Conservation (phyloP, 2,888 invertebrate genomes). For the Drosophila affinis region DNA sequence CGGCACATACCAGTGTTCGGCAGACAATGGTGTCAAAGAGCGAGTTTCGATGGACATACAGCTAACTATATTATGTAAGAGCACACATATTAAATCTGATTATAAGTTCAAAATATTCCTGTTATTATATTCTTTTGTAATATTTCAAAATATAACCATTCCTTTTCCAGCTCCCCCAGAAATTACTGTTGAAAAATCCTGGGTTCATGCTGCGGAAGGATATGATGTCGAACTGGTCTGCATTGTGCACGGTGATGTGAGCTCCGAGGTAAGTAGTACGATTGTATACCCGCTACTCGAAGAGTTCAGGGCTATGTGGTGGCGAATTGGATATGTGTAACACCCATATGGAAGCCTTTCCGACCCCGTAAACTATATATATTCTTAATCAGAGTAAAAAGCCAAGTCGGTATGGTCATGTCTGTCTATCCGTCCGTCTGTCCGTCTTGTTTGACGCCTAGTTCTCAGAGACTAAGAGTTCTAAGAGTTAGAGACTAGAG, state of each 20-base stretch:
- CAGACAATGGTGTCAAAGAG: constrained; percentile 85
- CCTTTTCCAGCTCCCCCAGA: constrained; percentile 86
- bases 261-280: constrained; percentile 83
- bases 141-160: background rate
- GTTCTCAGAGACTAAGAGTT: no score
- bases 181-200: constrained; percentile 86
- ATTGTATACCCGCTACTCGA: background rate
- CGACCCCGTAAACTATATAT: no score
- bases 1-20: constrained; percentile 85
- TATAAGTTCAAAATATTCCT: no score
- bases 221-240: constrained; percentile 87
- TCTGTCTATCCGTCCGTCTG: no score
- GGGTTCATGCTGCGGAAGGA: constrained; percentile 87
- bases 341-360: no score
- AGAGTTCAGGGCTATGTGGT: no score
- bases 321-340: no score
- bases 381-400: no score
- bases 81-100: no score
- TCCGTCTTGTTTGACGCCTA: no score
- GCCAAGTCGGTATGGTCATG: no score
- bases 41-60: constrained; percentile 85
- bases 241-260: constrained; percentile 86
- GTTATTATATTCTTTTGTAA: background rate
- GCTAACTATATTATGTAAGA: constrained; percentile 85
- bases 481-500: no score